Base-by-base conservation (phyloP, 92 coral and sea anemone species). In the Hydrozoanthus gracilis region DNA sequence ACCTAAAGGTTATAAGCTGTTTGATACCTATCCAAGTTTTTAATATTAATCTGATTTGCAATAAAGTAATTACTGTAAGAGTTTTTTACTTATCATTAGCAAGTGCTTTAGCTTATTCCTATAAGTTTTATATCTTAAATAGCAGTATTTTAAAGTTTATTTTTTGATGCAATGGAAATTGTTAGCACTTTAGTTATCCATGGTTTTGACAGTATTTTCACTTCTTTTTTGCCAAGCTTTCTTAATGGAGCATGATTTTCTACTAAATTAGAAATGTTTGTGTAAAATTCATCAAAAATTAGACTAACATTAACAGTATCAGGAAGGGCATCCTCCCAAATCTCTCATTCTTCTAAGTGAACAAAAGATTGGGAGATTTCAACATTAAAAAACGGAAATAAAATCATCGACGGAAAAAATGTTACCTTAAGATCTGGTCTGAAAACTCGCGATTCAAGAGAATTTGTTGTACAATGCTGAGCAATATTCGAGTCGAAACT, bases 251-350 rank as follows among this genome's bases (percentile, higher is more conserved):
- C 89, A 49, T 87, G 80, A 3, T 20, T 86, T 27, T 74, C 52
- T 51, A 86, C 65, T 44, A 75, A 8, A 39, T 74, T 56, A 20
- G 89, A 87, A 47, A 87, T 15, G 46, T 17, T 77, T 74, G 46
- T 47, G 76, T 74, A 58, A 67, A 87, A 76, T 10, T 66, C 68
- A 71, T 83, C 78, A 75, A 88, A 83, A 58, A 89, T 89, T 6
- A 12, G 61, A 51, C 76, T 83, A 20, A 83, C 86, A 84, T 89
- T 79, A 47, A 39, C 70, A 60, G 83, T 76, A 49, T 49, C 78
- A 75, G 79, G 86, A 67, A 89, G 75, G 68, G 68, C 85, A 74
- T 76, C 55, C 91, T 76, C 88, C 91, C 88, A 76, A 54, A n/a
- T n/a, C n/a, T n/a, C n/a, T n/a, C n/a, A n/a, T n/a, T n/a, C n/a